phyloP scores from a whole-genome alignment of 2,113 vertebrate genomes.

The Leptodactylus fuscus region DNA sequence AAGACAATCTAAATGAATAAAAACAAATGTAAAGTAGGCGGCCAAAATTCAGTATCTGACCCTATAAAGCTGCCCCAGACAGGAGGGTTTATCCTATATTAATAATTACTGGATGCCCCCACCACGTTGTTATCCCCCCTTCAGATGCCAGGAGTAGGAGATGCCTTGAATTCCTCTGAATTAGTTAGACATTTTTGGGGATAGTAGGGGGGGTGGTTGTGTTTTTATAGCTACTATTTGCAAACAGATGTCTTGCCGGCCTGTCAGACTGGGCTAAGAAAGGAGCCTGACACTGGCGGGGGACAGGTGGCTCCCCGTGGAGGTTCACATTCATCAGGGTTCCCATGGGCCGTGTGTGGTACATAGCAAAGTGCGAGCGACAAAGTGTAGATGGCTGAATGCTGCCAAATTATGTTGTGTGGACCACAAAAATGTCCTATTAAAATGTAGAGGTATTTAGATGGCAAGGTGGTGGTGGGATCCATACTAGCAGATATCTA shows the following conservation, averaged over 20 bases:
- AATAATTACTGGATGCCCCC: neutral
- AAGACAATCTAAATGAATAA: too few species aligned
- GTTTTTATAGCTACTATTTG: neutral
- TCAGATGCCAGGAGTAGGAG: neutral
- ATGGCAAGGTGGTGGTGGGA: neutral
- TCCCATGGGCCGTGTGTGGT: neutral
- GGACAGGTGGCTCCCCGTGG: slow-evolving; percentile 32
- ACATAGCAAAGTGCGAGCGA: neutral
- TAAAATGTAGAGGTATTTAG: too few species aligned
- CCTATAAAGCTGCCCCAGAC: neutral
- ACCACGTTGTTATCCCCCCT: neutral
- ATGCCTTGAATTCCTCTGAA: slow-evolving; percentile 2
- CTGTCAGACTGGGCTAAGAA: slow-evolving; percentile 1
- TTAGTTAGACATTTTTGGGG: slow-evolving; percentile 27
- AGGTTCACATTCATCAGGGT: neutral
- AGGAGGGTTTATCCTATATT: neutral
- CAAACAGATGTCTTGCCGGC: slow-evolving; percentile 23
- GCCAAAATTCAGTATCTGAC: too few species aligned
- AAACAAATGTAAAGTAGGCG: too few species aligned
- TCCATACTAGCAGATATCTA: too few species aligned
- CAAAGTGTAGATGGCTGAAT: neutral
- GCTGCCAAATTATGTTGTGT: neutral
- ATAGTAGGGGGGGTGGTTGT: neutral
- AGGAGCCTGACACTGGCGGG: neutral
- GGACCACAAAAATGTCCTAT: neutral